These are phyloP conservation scores for Cherax quadricarinatus DNA, from an alignment of 1,140 invertebrate species.

Conservation along the genomic window DNA sequence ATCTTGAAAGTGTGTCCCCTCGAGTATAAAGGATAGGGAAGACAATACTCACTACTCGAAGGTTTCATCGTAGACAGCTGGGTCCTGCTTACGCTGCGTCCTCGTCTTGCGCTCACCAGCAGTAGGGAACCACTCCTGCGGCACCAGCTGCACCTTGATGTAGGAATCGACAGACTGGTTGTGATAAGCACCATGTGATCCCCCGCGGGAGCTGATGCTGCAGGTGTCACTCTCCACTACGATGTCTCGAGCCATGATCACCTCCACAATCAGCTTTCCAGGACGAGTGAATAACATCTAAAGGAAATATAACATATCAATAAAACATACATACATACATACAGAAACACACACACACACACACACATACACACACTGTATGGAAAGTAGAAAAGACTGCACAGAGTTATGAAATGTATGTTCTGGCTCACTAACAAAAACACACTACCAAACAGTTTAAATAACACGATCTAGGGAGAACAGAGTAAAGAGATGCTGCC, in stretches of 20 bases:
- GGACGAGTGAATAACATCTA: conserved; percentile 65
- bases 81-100: conserved; percentile 65
- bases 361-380: no score
- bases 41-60: conserved; percentile 69
- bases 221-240: conserved; percentile 55
- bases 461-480: no score
- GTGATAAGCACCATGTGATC: not conserved
- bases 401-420: no score
- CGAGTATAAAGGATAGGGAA: no score
- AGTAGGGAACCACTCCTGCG: conserved; percentile 65
- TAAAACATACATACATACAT: no score
- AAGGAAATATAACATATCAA: no score
- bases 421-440: no score
- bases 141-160: conserved; percentile 70
- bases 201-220: conserved; percentile 40
- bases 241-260: conserved; percentile 69
- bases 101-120: conserved; percentile 59
- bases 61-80: conserved; percentile 67
- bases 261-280: conserved; percentile 66
- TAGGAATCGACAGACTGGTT: conserved; percentile 67
- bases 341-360: no score
- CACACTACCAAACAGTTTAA: no score
- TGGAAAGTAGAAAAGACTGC: no score
- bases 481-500: no score
- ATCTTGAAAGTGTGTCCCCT: no score